These are phyloP conservation scores for Semaprochilodus insignis DNA, from an alignment of 2,797 vertebrate genomes.

Conservation along the genomic window DNA sequence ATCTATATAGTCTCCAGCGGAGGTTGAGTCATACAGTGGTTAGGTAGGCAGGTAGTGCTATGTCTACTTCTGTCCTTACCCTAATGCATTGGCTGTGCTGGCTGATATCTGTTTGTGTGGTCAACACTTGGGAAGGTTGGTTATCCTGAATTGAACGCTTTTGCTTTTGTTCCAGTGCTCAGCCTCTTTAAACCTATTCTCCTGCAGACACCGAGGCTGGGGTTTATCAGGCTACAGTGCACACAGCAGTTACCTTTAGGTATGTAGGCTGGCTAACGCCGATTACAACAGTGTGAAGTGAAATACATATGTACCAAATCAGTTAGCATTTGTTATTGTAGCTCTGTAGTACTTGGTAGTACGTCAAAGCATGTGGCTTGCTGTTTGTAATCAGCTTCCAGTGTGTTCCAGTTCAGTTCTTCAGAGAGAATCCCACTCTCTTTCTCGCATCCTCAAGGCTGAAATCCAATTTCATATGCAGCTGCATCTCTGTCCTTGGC, in stretches of 20 bases:
- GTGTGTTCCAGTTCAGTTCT: neutral
- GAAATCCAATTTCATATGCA: conserved; percentile 40
- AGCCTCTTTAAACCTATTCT: no score
- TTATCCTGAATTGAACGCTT: neutral
- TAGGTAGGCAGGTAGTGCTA: neutral
- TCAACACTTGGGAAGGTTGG: neutral
- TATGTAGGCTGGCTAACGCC: neutral
- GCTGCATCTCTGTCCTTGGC: conserved; percentile 34
- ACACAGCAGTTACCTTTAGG: neutral
- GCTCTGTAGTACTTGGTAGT: no score
- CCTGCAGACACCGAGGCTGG: neutral
- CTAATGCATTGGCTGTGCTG: neutral
- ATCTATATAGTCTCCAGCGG: neutral
- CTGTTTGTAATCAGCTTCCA: neutral
- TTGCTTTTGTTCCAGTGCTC: neutral
- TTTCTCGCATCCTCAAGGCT: conserved; percentile 4
- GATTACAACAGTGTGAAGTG: no score
- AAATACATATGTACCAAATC: neutral
- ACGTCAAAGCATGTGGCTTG: neutral
- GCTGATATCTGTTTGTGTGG: neutral
- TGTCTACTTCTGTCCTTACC: neutral
- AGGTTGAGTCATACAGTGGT: neutral
- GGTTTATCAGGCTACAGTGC: neutral
- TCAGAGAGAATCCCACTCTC: neutral
- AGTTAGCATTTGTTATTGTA: neutral